Conservation (phyloP, 2,888 invertebrate species). For the Ichneumon xanthorius region DNA sequence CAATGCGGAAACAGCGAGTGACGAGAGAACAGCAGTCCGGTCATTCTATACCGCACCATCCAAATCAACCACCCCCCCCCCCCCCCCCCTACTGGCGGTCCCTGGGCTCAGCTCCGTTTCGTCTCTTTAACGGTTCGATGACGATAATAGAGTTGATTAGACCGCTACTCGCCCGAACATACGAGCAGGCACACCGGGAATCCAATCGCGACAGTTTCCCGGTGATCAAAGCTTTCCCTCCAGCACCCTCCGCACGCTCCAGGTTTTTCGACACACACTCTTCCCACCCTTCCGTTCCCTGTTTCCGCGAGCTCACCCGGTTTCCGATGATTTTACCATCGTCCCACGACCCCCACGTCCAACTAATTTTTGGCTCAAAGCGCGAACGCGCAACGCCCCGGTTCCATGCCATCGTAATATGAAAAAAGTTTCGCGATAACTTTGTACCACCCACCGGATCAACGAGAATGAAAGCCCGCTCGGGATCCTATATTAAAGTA, state of each 20-base stretch:
- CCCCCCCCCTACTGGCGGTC: background rate
- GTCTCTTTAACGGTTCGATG: constrained; percentile 53
- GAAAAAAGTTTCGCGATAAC: constrained; percentile 23
- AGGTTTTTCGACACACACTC: constrained; percentile 18
- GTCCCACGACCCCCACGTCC: background rate
- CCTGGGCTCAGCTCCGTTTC: constrained; percentile 34
- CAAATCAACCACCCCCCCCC: constrained; percentile 41
- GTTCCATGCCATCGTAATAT: background rate
- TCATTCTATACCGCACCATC: constrained; percentile 36
- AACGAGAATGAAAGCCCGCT: constrained; percentile 16
- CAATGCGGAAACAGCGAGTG: constrained; percentile 45
- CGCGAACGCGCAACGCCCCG: background rate
- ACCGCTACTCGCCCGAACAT: constrained; percentile 35
- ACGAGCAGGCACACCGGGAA: constrained; percentile 41
- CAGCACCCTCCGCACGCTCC: background rate
- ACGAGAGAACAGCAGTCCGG: constrained; percentile 34
- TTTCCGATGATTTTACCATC: background rate
- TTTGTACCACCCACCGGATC: background rate
- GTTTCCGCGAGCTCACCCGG: background rate
- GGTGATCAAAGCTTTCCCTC: constrained; percentile 43
- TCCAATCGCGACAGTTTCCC: constrained; percentile 55
- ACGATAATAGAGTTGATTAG: constrained; percentile 66
- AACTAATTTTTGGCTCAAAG: constrained; percentile 26
- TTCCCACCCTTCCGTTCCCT: background rate
- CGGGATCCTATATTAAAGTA: background rate